Conservation (phyloP, 92 coral and sea anemone genomes). For the Ricordea florida region DNA sequence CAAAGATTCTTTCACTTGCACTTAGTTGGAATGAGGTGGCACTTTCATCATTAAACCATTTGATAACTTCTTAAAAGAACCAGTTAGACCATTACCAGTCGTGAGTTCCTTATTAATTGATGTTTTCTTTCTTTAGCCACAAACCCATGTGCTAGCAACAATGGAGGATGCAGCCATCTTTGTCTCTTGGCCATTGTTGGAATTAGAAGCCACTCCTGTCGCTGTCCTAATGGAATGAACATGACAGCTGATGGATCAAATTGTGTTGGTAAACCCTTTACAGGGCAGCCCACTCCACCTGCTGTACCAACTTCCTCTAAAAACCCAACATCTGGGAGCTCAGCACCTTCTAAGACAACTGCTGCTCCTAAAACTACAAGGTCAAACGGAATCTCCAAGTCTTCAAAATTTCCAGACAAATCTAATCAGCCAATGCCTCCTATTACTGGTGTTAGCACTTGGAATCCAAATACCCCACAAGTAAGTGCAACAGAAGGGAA, state of each 20-base stretch:
- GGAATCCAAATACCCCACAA: too few species aligned
- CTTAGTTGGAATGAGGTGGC: too few species aligned
- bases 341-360: neutral
- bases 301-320: neutral
- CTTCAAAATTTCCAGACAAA: too few species aligned
- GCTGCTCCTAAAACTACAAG: neutral
- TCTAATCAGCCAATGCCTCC: too few species aligned
- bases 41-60: too few species aligned
- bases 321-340: neutral
- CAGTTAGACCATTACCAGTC: neutral
- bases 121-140: conserved; percentile 37
- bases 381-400: too few species aligned
- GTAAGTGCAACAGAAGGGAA: too few species aligned
- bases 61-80: too few species aligned
- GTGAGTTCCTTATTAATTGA: neutral
- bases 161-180: conserved; percentile 95
- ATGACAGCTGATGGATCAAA: conserved; percentile 62
- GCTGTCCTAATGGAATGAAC: conserved; percentile 85
- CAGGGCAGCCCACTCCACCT: conserved; percentile 50
- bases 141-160: conserved; percentile 71
- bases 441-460: too few species aligned
- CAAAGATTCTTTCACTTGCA: too few species aligned
- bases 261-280: conserved; percentile 48
- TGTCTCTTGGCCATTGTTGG: conserved; percentile 70
- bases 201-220: conserved; percentile 54